Evolutionary conservation across 64 coral and sea anemone species (phyloP).

Genomic region (Stichodactyla mertensii): DNA sequence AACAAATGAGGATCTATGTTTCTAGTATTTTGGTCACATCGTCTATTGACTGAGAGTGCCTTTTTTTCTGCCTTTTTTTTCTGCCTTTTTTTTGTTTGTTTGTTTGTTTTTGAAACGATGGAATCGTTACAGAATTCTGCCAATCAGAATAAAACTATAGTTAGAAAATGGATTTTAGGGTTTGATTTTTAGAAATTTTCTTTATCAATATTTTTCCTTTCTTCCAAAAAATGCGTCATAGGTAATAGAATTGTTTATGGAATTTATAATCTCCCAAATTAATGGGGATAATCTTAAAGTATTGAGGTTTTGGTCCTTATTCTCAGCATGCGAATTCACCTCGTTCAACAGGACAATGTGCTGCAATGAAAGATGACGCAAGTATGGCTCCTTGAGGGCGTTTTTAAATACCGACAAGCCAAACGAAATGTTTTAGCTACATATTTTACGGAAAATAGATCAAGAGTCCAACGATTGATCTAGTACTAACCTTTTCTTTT

Average conservation of each 20-base stretch:
- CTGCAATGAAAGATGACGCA: not conserved
- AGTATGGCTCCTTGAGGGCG: not conserved
- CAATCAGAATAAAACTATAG: not conserved
- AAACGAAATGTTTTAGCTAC: not conserved
- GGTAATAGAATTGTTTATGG: not conserved
- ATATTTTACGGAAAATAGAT: not conserved
- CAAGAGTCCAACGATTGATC: not conserved
- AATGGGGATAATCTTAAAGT: constrained; percentile 4
- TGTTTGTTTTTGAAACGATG: not conserved
- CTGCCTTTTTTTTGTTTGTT: not conserved
- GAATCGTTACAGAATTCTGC: not conserved
- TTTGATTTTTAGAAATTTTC: not conserved
- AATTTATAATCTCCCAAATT: not conserved
- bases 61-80: too few species aligned
- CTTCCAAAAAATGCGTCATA: not conserved
- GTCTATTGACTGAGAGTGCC: too few species aligned
- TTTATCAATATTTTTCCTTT: not conserved
- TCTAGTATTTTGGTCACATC: not conserved
- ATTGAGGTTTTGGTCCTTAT: not conserved
- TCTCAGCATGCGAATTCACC: constrained; percentile 2
- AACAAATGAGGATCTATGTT: not conserved
- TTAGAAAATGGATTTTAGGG: not conserved
- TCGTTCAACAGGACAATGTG: not conserved
- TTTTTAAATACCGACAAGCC: not conserved
- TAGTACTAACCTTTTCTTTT: not conserved